phyloP scores from a whole-genome alignment of 1,140 invertebrate species.

The Drosophila bifasciata region DNA sequence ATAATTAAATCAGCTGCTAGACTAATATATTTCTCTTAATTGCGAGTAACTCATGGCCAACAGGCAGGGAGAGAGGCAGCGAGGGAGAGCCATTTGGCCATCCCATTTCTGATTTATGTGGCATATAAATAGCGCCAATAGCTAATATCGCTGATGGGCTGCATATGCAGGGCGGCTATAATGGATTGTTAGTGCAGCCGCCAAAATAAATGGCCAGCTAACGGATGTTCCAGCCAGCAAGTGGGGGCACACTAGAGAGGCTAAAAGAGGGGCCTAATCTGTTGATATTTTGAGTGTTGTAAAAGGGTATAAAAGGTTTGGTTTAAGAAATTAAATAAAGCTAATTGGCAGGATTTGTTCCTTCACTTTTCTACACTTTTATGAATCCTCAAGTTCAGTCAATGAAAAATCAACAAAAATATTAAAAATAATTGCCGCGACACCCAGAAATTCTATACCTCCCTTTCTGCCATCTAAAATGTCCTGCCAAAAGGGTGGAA shows the following conservation, averaged over 20 bases:
- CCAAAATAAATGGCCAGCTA: slow-evolving; percentile 15
- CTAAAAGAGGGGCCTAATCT: too few species aligned
- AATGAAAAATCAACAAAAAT: slow-evolving; percentile 75
- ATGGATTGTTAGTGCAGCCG: slow-evolving; percentile 9
- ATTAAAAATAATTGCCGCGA: slow-evolving; percentile 70
- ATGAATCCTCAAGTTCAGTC: too few species aligned
- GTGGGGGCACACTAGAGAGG: too few species aligned
- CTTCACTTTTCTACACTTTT: too few species aligned
- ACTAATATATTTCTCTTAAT: slow-evolving; percentile 84
- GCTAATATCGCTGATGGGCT: slow-evolving; percentile 45
- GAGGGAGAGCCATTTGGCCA: slow-evolving; percentile 44
- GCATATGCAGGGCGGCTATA: slow-evolving; percentile 33
- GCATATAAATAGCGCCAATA: slow-evolving; percentile 41
- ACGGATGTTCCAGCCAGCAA: neutral
- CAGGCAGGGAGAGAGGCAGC: slow-evolving; percentile 31
- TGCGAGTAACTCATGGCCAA: slow-evolving; percentile 62
- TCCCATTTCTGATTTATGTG: slow-evolving; percentile 63
- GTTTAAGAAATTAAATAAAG: too few species aligned
- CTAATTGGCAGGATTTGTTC: too few species aligned
- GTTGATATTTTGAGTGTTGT: too few species aligned
- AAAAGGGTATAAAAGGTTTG: too few species aligned
- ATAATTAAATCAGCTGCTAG: slow-evolving; percentile 83
- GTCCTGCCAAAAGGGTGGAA: slow-evolving; percentile 11
- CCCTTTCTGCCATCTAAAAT: neutral
- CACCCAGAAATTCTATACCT: slow-evolving; percentile 35